Percentiles rank a stretch among this genome's conserved stretches.
These are phyloP conservation scores for Thysanoteuthis rhombus DNA, from an alignment of 2,888 invertebrate species.

Conservation along the genomic window DNA sequence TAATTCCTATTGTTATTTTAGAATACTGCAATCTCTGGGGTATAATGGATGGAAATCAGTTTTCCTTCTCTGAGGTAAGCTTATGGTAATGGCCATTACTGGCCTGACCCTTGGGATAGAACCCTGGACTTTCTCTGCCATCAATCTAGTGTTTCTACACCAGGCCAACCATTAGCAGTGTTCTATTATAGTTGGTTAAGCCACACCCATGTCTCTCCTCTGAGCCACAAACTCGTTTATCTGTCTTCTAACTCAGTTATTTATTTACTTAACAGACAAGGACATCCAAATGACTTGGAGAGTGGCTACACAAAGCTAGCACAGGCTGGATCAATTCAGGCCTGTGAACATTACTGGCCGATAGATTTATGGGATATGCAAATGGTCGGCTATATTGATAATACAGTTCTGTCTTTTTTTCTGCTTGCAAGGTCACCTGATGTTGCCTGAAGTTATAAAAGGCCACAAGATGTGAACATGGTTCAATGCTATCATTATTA, in stretches of 20 bases:
- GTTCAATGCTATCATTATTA: background rate
- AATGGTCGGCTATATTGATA: background rate
- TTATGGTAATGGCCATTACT: background rate
- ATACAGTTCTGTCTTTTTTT: background rate
- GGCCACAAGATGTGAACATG: background rate
- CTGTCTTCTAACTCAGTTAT: background rate
- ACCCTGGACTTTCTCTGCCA: background rate
- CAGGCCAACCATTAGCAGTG: no score
- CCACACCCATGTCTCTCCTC: background rate
- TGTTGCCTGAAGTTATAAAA: background rate
- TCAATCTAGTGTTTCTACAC: background rate
- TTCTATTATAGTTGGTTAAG: background rate
- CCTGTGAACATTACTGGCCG: background rate
- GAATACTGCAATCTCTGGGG: background rate
- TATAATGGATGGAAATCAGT: background rate
- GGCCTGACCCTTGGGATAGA: no score
- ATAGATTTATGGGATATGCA: background rate
- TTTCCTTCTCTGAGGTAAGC: background rate
- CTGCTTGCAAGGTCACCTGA: background rate
- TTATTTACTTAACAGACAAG: background rate
- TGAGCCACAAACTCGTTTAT: background rate
- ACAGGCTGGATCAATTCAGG: background rate
- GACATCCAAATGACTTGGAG: background rate
- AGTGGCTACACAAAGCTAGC: background rate
- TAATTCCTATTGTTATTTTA: background rate